Percentiles rank a stretch among this genome's conserved stretches.
phyloP scores from a whole-genome alignment of 1,140 invertebrate species.

The Anoplophora glabripennis region DNA sequence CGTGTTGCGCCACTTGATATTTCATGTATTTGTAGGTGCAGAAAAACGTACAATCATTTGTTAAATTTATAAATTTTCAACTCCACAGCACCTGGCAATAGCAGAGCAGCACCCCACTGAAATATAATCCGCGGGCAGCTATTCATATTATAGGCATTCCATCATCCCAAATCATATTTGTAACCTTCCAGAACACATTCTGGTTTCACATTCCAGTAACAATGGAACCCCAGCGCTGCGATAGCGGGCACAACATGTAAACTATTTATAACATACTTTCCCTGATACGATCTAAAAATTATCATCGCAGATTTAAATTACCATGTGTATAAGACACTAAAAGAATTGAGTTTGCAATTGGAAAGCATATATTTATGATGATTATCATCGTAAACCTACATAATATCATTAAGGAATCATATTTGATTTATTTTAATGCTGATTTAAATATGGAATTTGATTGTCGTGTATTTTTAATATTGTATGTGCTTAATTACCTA shows the following conservation, averaged over 20 bases:
- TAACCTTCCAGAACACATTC: conserved; percentile 39
- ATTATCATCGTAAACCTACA: no score
- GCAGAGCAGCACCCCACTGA: conserved; percentile 6
- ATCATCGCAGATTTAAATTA: conserved; percentile 11
- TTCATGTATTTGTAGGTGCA: no score
- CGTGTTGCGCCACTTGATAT: no score
- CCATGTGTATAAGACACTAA: no score
- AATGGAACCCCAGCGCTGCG: conserved; percentile 4
- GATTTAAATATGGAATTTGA: no score
- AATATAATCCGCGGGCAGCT: conserved; percentile 14
- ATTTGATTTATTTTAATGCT: no score
- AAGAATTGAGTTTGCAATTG: no score
- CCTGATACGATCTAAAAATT: conserved; percentile 8
- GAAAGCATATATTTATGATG: no score
- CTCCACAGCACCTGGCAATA: conserved; percentile 11
- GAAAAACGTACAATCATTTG: no score
- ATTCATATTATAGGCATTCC: conserved; percentile 31
- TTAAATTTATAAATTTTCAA: conserved; percentile 3
- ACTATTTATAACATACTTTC: conserved; percentile 5
- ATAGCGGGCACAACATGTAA: conserved; percentile 14
- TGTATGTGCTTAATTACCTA: no score
- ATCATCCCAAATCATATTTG: conserved; percentile 43
- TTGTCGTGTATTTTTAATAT: no score
- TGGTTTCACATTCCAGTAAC: conserved; percentile 34
- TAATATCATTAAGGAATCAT: no score